Percentiles rank a stretch among this genome's conserved stretches.
Conservation (phyloP, 2,888 invertebrate species). For the Omphaloscelis lunosa region DNA sequence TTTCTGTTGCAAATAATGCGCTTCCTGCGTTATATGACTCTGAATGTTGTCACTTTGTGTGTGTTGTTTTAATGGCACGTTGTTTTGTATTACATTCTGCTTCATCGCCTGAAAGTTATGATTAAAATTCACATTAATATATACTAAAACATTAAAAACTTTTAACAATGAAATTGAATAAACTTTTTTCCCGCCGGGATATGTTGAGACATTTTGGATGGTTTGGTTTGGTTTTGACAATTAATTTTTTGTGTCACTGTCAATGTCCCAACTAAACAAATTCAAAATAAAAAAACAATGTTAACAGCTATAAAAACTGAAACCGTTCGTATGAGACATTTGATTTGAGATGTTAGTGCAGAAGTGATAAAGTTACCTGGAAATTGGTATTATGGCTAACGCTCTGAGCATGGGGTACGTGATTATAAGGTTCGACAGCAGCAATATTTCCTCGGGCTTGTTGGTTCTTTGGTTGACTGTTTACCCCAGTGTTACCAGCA, state of each 20-base stretch:
- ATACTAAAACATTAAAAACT: neutral
- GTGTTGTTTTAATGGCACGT: conserved; percentile 89
- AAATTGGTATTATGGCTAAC: conserved; percentile 86
- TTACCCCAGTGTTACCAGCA: conserved; percentile 78
- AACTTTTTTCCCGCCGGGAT: conserved; percentile 30
- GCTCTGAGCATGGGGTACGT: conserved; percentile 93
- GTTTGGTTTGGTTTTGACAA: neutral
- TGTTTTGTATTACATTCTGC: conserved; percentile 88
- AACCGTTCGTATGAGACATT: neutral
- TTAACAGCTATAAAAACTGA: neutral
- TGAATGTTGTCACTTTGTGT: conserved; percentile 89
- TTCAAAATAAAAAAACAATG: neutral
- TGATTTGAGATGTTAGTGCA: neutral
- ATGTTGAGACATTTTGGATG: conserved; percentile 5
- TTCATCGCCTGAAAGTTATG: conserved; percentile 82
- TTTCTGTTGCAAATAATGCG: conserved; percentile 89
- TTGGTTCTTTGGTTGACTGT: conserved; percentile 88
- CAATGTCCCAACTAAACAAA: conserved; percentile 2
- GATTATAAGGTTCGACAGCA: conserved; percentile 96
- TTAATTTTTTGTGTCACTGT: neutral
- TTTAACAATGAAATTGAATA: conserved; percentile 15
- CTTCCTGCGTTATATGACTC: conserved; percentile 87
- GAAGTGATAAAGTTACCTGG: conserved; percentile 76
- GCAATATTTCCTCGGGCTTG: conserved; percentile 95
- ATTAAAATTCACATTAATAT: conserved; percentile 3